Evolutionary conservation across 1,140 invertebrate species (phyloP), one percentile per base, ranked within the genome.

Genomic region (Yoshiicerus persimilis): DNA sequence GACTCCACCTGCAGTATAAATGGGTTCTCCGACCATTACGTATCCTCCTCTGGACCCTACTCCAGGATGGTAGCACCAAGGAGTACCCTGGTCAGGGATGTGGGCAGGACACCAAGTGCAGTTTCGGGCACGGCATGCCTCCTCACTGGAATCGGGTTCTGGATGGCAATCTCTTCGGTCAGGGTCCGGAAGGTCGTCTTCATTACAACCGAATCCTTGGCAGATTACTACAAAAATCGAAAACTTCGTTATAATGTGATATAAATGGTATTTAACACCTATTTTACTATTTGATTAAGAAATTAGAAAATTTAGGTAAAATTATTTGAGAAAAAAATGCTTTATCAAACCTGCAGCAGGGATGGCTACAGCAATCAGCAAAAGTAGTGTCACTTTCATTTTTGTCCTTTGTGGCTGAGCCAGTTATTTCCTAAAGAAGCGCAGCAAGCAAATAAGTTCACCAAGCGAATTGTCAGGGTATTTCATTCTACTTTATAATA

Each of bases 91-190:
- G 8, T 84, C 80, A 2, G 20, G 23, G 9, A 23, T 47, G 6
- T 84, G n/a, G 27, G 86, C 83, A 30, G 87, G 80, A 39, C 90
- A 90, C 93, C 93, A 94, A 86, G 92, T 92, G 86, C 93, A 94
- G 10, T 92, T 93, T 80, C 56, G 64, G 30, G 36, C 86, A 30
- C 36, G 75, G 70, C 93, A 90, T 1, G 89, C 89, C 27, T 90
- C 91, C n/a, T 89, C 89, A 30, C 88, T 84, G 3, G 94, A 94
- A 34, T 92, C 93, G 56, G 93, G 91, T 32, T 92, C 92, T 4
- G 94, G 93, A 87, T 92, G 91, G 88, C 93, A 94, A 89, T 94
- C 93, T 34, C 32, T 23, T 86, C 56, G 38, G 10, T 27, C 38
- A 2, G 38, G 38, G 11, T 84, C 83, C 0, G 83, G 83, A 23